Evolutionary conservation across 2,888 invertebrate genomes (phyloP).

Genomic region (Arge pagana): DNA sequence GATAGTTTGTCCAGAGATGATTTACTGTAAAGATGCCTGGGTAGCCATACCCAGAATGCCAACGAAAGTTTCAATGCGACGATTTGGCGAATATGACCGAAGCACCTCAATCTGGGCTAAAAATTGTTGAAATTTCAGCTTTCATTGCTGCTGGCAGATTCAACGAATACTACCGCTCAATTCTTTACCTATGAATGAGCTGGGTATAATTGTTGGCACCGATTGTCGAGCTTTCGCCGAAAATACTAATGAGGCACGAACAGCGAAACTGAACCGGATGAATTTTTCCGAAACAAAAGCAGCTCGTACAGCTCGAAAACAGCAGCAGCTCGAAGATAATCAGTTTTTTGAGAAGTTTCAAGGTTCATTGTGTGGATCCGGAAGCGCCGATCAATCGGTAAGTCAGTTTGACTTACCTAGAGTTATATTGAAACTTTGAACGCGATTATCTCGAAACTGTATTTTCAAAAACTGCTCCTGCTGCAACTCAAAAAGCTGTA

Average conservation of each 20-base stretch:
- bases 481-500: background rate
- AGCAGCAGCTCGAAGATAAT: conserved; percentile 22
- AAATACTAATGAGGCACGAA: conserved; percentile 1
- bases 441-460: too few relatives aligned
- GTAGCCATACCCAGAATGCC: conserved; percentile 32
- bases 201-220: conserved; percentile 12
- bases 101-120: conserved; percentile 28
- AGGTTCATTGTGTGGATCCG: conserved; percentile 19
- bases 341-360: conserved; percentile 24
- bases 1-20: conserved; percentile 28
- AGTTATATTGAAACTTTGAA: conserved; percentile 17
- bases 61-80: conserved; percentile 34
- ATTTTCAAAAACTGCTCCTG: conserved; percentile 4
- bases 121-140: conserved; percentile 31
- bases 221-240: conserved; percentile 4
- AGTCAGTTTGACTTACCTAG: conserved; percentile 5
- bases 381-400: conserved; percentile 22
- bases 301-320: conserved; percentile 22
- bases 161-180: conserved; percentile 24
- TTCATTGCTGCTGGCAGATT: conserved; percentile 30
- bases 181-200: conserved; percentile 20
- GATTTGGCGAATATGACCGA: conserved; percentile 30
- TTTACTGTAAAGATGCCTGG: conserved; percentile 28
- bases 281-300: conserved; percentile 21
- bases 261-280: background rate